Evolutionary conservation across 2,113 vertebrate species (phyloP), one percentile per base, ranked within the genome.

Genomic region (Cettia cetti): DNA sequence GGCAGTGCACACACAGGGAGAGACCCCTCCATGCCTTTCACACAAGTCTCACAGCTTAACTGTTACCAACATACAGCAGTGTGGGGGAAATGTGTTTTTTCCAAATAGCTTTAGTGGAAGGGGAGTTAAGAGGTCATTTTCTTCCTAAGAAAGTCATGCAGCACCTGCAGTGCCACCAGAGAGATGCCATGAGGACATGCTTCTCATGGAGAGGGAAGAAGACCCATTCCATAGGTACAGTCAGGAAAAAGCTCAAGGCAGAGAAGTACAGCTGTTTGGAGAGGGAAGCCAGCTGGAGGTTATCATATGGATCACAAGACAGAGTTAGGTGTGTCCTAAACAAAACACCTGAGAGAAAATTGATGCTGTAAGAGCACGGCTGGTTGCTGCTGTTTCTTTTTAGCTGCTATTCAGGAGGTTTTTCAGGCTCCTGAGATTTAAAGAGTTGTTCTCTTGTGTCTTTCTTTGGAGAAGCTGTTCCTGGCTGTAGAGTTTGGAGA

Each of bases 1-100:
- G 44, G 13, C 47, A 72, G 22, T 5, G 4, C 15, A 9, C 2
- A 3, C 35, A 22, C 13, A 53, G 35, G 74, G 57, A 26, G 31
- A 45, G 39, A 42, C 4, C 42, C 81, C 61, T 1, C 47, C 12
- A 12, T 20, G 47, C n/a, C 66, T 82, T 66, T 70, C 57, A 35
- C 57, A 54, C 20, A 30, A 26, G 16, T 37, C 16, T 65, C 26
- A 15, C 20, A 54, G 16, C 31, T 17, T 11, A 27, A 31, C 28
- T 49, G 16, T 20, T 57, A 20, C 21, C 13, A 16, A 3, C 21
- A 50, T 14, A 33, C 23, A 72, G 15, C 2, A 35, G 10, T 2
- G 8, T 4, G 1, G 12, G 19, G 24, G 50, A 78, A 78, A 27
- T 57, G 13, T 0, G 1, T 0, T 50, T 52, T 74, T 79, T 40